phyloP scores from a whole-genome alignment of 2,797 vertebrate species.

The Setipinna tenuifilis region DNA sequence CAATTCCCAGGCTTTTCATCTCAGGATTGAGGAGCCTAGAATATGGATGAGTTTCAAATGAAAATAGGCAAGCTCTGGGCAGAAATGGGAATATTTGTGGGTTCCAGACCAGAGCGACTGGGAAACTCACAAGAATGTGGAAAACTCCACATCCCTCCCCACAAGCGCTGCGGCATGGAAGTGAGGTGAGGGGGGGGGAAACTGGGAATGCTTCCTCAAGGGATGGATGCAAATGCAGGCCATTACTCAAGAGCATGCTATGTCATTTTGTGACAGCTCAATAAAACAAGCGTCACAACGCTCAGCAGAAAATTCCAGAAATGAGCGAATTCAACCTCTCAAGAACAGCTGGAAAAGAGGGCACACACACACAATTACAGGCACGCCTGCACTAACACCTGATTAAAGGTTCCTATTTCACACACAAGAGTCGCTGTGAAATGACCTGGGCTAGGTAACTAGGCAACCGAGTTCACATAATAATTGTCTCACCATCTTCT shows the following conservation, averaged over 20 bases:
- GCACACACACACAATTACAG: not conserved
- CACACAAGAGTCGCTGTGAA: too few species aligned
- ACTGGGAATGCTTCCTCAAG: conserved; percentile 35
- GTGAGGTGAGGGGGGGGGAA: conserved; percentile 29
- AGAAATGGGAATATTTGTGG: conserved; percentile 57
- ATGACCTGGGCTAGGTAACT: too few species aligned
- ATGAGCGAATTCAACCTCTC: not conserved
- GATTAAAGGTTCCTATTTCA: not conserved
- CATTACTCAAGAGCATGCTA: conserved; percentile 30
- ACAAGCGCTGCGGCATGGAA: conserved; percentile 37
- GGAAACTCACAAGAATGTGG: conserved; percentile 50
- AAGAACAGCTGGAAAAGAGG: not conserved
- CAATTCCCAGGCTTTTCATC: conserved; percentile 56
- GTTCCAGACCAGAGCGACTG: conserved; percentile 51
- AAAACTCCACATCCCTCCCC: conserved; percentile 45
- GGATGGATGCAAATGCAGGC: conserved; percentile 27
- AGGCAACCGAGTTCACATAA: too few species aligned
- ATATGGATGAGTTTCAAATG: conserved; percentile 43
- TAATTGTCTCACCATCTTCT: too few species aligned
- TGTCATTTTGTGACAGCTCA: conserved; percentile 33
- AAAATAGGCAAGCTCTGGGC: conserved; percentile 48
- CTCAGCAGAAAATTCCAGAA: conserved; percentile 4
- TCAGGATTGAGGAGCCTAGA: conserved; percentile 49
- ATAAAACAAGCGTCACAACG: not conserved
- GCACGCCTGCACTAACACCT: not conserved